phyloP scores from a whole-genome alignment of 2,797 vertebrate species.

The Sebastes flavidus region DNA sequence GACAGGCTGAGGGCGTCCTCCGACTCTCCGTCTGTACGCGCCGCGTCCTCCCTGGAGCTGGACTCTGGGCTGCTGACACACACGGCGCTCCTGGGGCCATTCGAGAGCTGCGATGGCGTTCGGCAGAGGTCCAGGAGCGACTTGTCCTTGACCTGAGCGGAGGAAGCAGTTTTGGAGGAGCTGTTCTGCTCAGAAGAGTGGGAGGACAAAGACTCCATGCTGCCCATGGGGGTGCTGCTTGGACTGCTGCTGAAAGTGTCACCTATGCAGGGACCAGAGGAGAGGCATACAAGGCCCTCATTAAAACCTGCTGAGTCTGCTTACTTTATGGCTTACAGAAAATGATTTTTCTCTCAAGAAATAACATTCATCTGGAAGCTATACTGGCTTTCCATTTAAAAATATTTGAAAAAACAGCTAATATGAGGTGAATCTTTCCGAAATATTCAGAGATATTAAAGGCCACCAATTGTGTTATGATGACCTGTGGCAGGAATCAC shows the following conservation, averaged over 20 bases:
- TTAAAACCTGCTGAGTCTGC: slow-evolving; percentile 65
- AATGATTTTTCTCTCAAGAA: background rate
- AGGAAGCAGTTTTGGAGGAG: slow-evolving; percentile 84
- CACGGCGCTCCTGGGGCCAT: slow-evolving; percentile 82
- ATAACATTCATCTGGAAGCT: background rate
- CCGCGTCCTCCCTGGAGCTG: slow-evolving; percentile 90
- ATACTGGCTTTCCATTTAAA: background rate
- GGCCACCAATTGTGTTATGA: background rate
- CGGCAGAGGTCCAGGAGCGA: slow-evolving; percentile 50
- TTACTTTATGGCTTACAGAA: background rate
- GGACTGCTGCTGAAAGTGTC: slow-evolving; percentile 96
- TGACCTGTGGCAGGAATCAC: slow-evolving; percentile 5
- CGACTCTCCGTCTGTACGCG: slow-evolving; percentile 90
- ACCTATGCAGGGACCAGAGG: slow-evolving; percentile 83
- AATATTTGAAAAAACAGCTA: background rate
- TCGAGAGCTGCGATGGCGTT: slow-evolving; percentile 77
- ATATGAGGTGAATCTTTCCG: background rate
- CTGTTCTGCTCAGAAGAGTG: slow-evolving; percentile 96
- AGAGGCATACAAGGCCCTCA: slow-evolving; percentile 58
- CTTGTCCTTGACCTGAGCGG: slow-evolving; percentile 82
- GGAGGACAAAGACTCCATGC: slow-evolving; percentile 96
- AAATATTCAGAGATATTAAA: slow-evolving; percentile 20
- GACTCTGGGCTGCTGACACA: slow-evolving; percentile 91
- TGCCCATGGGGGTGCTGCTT: slow-evolving; percentile 95
- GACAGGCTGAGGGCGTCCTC: slow-evolving; percentile 87